phyloP scores from a whole-genome alignment of 2,888 invertebrate genomes.

The Frankliniella intonsa region DNA sequence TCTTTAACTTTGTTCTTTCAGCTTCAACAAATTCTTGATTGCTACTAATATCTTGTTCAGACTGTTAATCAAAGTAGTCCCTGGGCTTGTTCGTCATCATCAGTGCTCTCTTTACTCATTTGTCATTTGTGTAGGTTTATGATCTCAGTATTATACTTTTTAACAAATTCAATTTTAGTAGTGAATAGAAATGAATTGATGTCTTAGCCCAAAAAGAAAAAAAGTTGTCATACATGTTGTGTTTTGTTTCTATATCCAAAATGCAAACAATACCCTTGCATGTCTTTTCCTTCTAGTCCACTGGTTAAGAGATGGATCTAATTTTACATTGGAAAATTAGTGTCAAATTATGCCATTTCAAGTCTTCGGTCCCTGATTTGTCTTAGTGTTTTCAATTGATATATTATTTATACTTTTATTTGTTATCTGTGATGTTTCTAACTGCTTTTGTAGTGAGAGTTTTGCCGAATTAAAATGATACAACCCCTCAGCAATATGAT shows the following conservation, averaged over 20 bases:
- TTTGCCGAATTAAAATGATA: neutral
- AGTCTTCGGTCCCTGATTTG: neutral
- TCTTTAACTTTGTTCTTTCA: neutral
- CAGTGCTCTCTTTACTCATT: slow-evolving; percentile 2
- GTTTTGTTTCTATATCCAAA: neutral
- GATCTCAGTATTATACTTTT: slow-evolving; percentile 11
- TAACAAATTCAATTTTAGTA: neutral
- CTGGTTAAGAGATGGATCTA: neutral
- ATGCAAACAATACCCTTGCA: neutral
- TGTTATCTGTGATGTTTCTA: slow-evolving; percentile 21
- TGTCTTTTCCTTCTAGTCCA: neutral
- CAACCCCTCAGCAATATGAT: too few species aligned
- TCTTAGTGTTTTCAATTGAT: neutral
- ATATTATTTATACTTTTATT: neutral
- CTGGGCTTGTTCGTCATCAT: neutral
- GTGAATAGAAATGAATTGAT: neutral
- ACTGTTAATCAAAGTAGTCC: neutral
- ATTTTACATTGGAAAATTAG: neutral
- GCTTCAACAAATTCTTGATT: neutral
- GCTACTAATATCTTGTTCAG: neutral
- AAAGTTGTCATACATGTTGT: neutral
- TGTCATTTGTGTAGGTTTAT: neutral
- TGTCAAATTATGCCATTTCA: neutral
- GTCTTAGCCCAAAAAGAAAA: neutral
- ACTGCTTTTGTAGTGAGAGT: neutral